These are phyloP conservation scores for Megaceryle maxima DNA, from an alignment of 2,113 vertebrate species.

Conservation along the genomic window DNA sequence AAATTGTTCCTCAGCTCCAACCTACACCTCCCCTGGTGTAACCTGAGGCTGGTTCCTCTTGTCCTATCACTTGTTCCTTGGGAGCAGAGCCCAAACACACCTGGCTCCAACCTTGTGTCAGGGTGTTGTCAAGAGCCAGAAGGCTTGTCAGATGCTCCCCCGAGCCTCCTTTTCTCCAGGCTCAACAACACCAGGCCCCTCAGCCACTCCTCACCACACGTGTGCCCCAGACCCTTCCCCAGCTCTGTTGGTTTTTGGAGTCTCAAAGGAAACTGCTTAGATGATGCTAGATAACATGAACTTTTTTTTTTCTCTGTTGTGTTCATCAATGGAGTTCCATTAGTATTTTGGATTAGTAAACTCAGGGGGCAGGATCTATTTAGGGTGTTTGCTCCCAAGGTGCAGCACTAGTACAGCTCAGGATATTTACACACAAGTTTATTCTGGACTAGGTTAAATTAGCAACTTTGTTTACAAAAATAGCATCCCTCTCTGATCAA, in stretches of 20 bases:
- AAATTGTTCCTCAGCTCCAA: background rate
- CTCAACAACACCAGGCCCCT: background rate
- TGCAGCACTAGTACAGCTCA: constrained; percentile 37
- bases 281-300: background rate
- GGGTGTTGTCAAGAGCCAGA: background rate
- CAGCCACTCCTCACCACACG: background rate
- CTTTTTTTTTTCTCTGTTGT: background rate
- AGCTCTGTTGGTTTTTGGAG: background rate
- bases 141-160: background rate
- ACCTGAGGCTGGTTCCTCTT: background rate
- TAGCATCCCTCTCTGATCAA: constrained; percentile 61
- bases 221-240: background rate
- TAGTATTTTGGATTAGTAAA: constrained; percentile 44
- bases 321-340: background rate
- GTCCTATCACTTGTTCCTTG: background rate
- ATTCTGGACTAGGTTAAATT: constrained; percentile 70
- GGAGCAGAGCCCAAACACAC: background rate
- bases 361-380: background rate
- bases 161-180: background rate
- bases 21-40: too few species aligned
- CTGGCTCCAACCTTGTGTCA: background rate
- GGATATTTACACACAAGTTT: constrained; percentile 67
- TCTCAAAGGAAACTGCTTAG: background rate
- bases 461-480: constrained; percentile 74
- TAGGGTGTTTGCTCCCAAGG: constrained; percentile 48